These are phyloP conservation scores for Epistrophella euchroma DNA, from an alignment of 2,888 invertebrate genomes.

Conservation along the genomic window DNA sequence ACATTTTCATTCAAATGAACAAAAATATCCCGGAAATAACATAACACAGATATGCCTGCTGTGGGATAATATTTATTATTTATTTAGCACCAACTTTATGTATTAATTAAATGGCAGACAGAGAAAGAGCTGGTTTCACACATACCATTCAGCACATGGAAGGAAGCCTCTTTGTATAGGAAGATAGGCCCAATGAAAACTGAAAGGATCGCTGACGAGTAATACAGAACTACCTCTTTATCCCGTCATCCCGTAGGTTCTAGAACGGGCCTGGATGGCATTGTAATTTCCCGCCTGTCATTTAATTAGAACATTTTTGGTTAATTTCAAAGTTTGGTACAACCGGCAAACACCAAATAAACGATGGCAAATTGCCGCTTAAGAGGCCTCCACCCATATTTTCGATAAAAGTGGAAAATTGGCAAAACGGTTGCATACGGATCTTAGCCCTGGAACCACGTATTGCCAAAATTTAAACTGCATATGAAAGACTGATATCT, in stretches of 20 bases:
- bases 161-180: not conserved
- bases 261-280: not conserved
- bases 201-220: not conserved
- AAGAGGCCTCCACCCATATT: too few species aligned
- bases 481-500: too few species aligned
- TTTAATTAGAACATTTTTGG: constrained; percentile 26
- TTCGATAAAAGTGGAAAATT: too few species aligned
- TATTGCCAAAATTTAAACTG: too few species aligned
- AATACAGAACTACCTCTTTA: constrained; percentile 4
- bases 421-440: too few species aligned
- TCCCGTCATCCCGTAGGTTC: not conserved
- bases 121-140: constrained; percentile 40
- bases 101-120: constrained; percentile 60
- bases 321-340: constrained; percentile 25
- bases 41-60: constrained; percentile 8
- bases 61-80: constrained; percentile 58
- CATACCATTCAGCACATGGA: not conserved
- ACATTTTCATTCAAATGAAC: constrained; percentile 12
- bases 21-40: constrained; percentile 20
- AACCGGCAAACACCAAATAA: constrained; percentile 25
- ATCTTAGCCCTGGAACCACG: too few species aligned
- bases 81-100: constrained; percentile 58
- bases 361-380: constrained; percentile 36
- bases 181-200: not conserved
- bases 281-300: constrained; percentile 38